Base-by-base conservation (phyloP, 2,113 vertebrate species). In the Colistium nudipinnis region DNA sequence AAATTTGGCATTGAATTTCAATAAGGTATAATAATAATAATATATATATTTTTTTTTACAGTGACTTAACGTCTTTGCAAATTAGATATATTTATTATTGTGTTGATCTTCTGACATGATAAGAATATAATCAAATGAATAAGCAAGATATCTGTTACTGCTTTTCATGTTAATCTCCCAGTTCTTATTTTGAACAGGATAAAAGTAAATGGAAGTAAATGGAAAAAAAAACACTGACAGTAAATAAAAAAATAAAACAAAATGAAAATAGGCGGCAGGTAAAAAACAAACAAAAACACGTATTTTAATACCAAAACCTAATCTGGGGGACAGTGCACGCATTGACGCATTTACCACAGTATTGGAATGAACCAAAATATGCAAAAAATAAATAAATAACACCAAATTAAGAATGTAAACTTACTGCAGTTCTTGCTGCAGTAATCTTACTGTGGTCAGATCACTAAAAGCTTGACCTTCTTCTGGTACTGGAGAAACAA, bases 371-470 rank as follows among this genome's bases (percentile, higher is more conserved):
- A n/a, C n/a, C n/a, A n/a, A n/a, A 38, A 41, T 35, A 41, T 60
- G 7, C 17, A 25, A 36, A 49, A 30, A 13, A 14, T 0, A n/a
- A 17, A n/a, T 0, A 19, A 27, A 16, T 35, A 16, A 45, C 24
- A 38, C 14, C 16, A 56, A 6, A 14, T 27, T 39, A 17, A 33
- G 11, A 35, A 35, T 19, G 22, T 47, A 2, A 3, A 88, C 93
- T 93, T 83, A 97, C 94, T 90, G 35, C 22, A 97, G 83, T 43
- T 95, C 90, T 36, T 63, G 73, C 63, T 97, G 93, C 68, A 95
- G 78, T 27, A 82, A 31, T 67, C 81, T 89, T 60, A 95, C 56
- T 11, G 87, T 61, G 62, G 76, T 67, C 56, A 95, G 73, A n/a
- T 87, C 83, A 79, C 90, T 90, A 72, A 93, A 93, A 44, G 87